Evolutionary conservation across 2,797 vertebrate species (phyloP), one percentile per base, ranked within the genome.

Genomic region (Muscicapa comitata): DNA sequence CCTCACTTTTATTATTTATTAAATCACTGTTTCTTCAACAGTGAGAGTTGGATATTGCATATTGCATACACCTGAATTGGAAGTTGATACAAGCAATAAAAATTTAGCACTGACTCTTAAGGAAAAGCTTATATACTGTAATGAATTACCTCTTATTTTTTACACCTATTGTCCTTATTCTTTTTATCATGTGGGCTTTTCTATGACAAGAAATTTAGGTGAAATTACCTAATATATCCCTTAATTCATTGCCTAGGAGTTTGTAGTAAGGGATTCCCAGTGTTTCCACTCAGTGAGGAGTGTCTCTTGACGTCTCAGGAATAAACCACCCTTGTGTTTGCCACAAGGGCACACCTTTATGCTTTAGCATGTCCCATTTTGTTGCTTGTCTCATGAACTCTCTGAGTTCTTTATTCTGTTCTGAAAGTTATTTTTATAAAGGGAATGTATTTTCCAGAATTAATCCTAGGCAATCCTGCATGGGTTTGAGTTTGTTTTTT

Each of bases 231-330:
- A 38, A 91, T 33, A 72, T 90, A 72, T 24, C 1, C 8, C 43
- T 79, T 70, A 38, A 63, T 26, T 33, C 16, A 13, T 18, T 65
- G 29, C 12, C 31, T 62, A 66, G 20, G 3, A 25, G 5, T 72
- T 35, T 76, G 7, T 68, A 48, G 21, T 7, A 28, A 18, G 9
- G 24, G 37, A 37, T 40, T 88, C 21, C 37, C 48, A n/a, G 54
- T 24, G 2, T 5, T 57, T 72, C 57, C 59, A n/a, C 18, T 54
- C 0, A 0, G 5, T 33, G 47, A 82, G 35, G 17, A 59, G 5
- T 8, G 13, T 38, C 38, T 70, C 63, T 58, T 11, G 38, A 28
- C 54, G 13, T 38, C 53, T 76, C 62, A 53, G 59, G 80, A 88
- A 53, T 24, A 75, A 81, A 67, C 4, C 19, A 62, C 15, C 28